Conservation (phyloP, 2,888 invertebrate species). For the Clunio marinus region DNA sequence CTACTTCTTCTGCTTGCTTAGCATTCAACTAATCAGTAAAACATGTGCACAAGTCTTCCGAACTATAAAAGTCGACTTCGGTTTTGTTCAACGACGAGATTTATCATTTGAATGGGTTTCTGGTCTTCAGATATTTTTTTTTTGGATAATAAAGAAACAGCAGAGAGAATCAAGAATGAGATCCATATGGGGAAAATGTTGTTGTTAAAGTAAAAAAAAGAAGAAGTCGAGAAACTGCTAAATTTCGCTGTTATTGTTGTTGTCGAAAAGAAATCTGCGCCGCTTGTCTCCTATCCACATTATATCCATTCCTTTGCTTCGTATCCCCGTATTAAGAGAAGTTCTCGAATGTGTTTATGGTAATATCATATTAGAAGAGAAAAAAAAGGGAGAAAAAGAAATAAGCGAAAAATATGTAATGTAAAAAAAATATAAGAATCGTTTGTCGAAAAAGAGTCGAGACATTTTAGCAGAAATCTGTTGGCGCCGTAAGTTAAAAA, state of each 20-base stretch:
- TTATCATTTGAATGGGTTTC: constrained; percentile 26
- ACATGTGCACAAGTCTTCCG: constrained; percentile 4
- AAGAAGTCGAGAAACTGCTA: background rate
- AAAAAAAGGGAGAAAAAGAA: constrained; percentile 26
- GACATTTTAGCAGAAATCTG: constrained; percentile 38
- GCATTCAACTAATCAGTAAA: constrained; percentile 2
- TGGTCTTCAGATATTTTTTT: background rate
- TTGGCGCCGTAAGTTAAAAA: constrained; percentile 39
- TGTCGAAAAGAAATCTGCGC: constrained; percentile 3
- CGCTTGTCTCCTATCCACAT: constrained; percentile 15
- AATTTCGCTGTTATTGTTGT: constrained; percentile 12
- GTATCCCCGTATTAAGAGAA: constrained; percentile 8
- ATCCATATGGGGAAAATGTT: constrained; percentile 16
- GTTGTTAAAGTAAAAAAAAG: background rate
- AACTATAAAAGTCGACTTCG: constrained; percentile 8
- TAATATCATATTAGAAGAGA: constrained; percentile 34
- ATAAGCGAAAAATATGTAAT: constrained; percentile 37
- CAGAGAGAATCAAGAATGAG: background rate
- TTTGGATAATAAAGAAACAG: background rate
- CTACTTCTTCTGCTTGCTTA: background rate
- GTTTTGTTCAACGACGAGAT: constrained; percentile 18
- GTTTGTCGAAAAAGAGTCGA: constrained; percentile 30
- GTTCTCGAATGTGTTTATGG: constrained; percentile 23
- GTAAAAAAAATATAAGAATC: constrained; percentile 32
- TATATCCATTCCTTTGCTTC: background rate